Base-by-base conservation (phyloP, 2,888 invertebrate genomes). In the Drosophila falleni region DNA sequence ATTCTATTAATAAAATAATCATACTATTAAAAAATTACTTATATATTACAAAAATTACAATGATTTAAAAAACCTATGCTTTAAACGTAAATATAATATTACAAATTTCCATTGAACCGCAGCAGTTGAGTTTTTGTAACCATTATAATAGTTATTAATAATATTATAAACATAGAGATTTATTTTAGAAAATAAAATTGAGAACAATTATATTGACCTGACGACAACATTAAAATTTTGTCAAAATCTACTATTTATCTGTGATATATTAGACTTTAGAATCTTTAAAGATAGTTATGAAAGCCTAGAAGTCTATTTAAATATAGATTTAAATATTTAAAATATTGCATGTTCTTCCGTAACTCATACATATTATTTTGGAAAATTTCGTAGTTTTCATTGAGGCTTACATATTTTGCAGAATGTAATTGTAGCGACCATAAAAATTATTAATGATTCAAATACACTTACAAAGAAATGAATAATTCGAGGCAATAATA, bases 391-490 rank as follows among this genome's bases (percentile, higher is more conserved):
- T 47, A 9, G 4, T 5, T 10, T 29, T 29, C 47, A n/a, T 23
- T 11, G 8, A 9, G 3, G 1, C 5, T 49, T 31, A n/a, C 31
- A 31, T 16, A 3, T 3, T 10, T 33, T 3, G 33, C 13, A 13
- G 16, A 31, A 15, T 19, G 31, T 33, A 19, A 49, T 6, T 49
- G 19, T 37, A 16, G 29, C 23, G 42, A 56, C 69, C 68, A 81
- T 77, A 74, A 71, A 74, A 81, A 66, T 87, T 81, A 84, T 85
- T 75, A 89, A 86, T 89, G 83, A 56, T 56, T 26, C 13, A 85
- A 78, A 73, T 59, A 61, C 74, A 59, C 65, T 71, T 47, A 76
- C 85, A 89, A 44, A 39, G 55, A 69, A 72, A 89, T 87, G 88
- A 87, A 87, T 87, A 87, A 89, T 87, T 74, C 72, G 42, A 19